Evolutionary conservation across 2,888 invertebrate genomes (phyloP), one percentile per base, ranked within the genome.

Genomic region (Meiosimyza decipiens): DNA sequence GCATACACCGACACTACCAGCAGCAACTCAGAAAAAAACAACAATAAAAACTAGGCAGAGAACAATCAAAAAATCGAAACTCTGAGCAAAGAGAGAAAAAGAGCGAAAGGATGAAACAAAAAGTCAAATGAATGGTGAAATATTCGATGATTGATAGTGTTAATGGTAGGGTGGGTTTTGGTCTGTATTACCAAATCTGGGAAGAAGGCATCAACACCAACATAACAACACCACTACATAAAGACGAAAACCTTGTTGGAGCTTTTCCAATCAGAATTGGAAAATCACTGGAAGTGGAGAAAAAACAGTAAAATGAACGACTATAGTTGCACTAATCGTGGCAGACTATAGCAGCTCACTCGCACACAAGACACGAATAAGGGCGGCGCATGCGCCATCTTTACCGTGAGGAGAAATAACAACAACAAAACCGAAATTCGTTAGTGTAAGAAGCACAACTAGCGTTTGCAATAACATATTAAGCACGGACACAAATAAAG

Each of bases 331-430:
- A 18, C n/a, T n/a, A 18, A 22, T 13, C 11, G 13, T 1, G 2
- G 47, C 5, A 9, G 4, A 22, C 40, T 59, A 47, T 57, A 49
- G 59, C 5, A 0, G 47, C 4, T 57, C 18, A 18, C 40, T 70
- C 63, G 40, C 63, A 18, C 70, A 22, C 47, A 40, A n/a, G 13
- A 1, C 11, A 18, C 9, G 15, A 13, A 13, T 22, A 11, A 13
- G 59, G 70, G 63, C 63, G 59, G 65, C 71, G 71, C 71, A 65
- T 71, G 71, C 71, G 65, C 50, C 15, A 22, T 15, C 15, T 12
- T 57, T 28, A 33, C 6, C n/a, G 33, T 11, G 9, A 65, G 71
- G 71, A 40, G 71, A 71, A 64, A 71, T 12, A 52, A n/a, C 11
- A 18, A 54, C 51, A n/a, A 9, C 28, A 51, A 2, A n/a, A 9